A percentile compares a stretch with the other conserved stretches of the same genome.
Evolutionary conservation across 2,113 vertebrate genomes (phyloP).

Genomic region (Indicator maculatus): DNA sequence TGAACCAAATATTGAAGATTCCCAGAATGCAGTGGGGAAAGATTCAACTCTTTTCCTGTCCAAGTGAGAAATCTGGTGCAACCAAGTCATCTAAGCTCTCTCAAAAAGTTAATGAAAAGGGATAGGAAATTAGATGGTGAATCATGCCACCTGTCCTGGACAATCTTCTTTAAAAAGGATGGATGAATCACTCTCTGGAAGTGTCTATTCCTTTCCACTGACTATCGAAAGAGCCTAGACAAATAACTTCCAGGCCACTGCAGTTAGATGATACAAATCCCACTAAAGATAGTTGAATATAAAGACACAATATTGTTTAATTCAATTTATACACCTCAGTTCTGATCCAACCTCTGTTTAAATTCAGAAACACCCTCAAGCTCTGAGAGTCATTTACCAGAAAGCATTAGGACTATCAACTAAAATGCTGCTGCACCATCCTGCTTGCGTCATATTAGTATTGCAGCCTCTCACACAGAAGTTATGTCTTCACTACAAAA

Average conservation of each 20-base stretch:
- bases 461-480: not conserved
- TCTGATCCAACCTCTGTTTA: not conserved
- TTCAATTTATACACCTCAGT: not conserved
- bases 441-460: not conserved
- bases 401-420: not conserved
- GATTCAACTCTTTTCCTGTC: not conserved
- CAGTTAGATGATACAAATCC: not conserved
- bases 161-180: not conserved
- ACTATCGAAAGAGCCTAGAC: not conserved
- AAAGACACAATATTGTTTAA: not conserved
- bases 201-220: not conserved
- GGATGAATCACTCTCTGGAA: conserved; percentile 3
- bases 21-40: not conserved
- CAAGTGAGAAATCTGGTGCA: not conserved
- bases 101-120: not conserved
- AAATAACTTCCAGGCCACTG: not conserved
- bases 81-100: not conserved
- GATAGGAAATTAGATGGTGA: not conserved
- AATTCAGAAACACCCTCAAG: not conserved
- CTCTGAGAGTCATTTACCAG: not conserved
- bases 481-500: not conserved
- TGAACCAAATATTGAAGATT: not conserved
- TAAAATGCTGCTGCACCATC: not conserved
- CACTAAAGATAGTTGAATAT: not conserved
- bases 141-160: not conserved